A percentile compares a stretch with the other conserved stretches of the same genome.
Evolutionary conservation across 92 coral and sea anemone genomes (phyloP).

Genomic region (Galaxea fascicularis): DNA sequence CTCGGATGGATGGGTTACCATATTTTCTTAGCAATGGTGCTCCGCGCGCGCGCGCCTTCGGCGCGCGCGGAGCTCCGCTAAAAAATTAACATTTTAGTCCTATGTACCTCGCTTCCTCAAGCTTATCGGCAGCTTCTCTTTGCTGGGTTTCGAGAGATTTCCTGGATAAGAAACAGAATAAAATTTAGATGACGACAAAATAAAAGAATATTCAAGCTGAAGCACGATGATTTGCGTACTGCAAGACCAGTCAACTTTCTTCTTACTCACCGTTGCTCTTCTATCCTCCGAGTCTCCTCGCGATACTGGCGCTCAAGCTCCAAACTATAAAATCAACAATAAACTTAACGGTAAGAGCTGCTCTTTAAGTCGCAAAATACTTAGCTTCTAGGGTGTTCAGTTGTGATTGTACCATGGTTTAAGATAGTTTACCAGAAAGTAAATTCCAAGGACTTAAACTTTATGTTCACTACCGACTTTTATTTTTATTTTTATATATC

Average conservation of each 20-base stretch:
- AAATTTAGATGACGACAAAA: background rate
- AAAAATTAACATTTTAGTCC: too few relatives aligned
- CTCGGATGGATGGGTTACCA: too few relatives aligned
- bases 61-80: too few relatives aligned
- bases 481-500: too few relatives aligned
- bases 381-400: too few relatives aligned
- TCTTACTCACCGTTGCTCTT: slow-evolving; percentile 87
- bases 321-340: slow-evolving; percentile 57
- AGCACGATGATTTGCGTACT: background rate
- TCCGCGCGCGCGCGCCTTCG: too few relatives aligned
- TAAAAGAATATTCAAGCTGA: background rate
- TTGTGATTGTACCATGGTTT: too few relatives aligned
- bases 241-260: background rate
- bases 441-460: too few relatives aligned
- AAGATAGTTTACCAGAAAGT: too few relatives aligned
- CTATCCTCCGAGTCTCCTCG: slow-evolving; percentile 92
- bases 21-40: too few relatives aligned
- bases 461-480: too few relatives aligned
- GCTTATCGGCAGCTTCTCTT: slow-evolving; percentile 88
- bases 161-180: slow-evolving; percentile 46
- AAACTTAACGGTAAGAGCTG: background rate
- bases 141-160: slow-evolving; percentile 86
- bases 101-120: slow-evolving; percentile 96
- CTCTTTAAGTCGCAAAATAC: too few relatives aligned
- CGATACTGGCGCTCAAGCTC: slow-evolving; percentile 99